phyloP scores from a whole-genome alignment of 1,140 invertebrate genomes.

The Lasioglossum albipes region DNA sequence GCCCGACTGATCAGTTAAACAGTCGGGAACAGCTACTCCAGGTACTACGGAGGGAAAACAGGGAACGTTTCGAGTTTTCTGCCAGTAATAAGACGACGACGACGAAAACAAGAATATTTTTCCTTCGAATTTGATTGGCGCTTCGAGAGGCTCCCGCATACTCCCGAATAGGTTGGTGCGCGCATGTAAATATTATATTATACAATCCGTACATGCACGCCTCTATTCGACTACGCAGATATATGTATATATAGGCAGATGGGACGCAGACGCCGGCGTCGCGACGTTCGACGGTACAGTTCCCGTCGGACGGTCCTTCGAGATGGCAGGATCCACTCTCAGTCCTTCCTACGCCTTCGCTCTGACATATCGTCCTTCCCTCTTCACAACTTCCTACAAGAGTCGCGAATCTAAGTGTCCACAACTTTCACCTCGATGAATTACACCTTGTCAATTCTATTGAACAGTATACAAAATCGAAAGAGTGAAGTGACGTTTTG shows the following conservation, averaged over 20 bases:
- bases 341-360: conserved; percentile 71
- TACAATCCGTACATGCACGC: conserved; percentile 45
- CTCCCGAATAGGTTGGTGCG: conserved; percentile 48
- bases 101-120: conserved; percentile 32
- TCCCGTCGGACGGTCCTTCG: conserved; percentile 76
- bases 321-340: conserved; percentile 73
- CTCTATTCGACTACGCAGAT: conserved; percentile 38
- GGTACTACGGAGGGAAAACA: no score
- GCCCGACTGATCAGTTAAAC: no score
- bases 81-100: conserved; percentile 12
- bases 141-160: conserved; percentile 32
- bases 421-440: neutral
- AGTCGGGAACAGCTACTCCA: neutral
- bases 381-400: neutral
- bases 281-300: conserved; percentile 79
- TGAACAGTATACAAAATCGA: neutral
- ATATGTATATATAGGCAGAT: conserved; percentile 62
- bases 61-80: neutral
- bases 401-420: conserved; percentile 6
- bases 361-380: conserved; percentile 52
- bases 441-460: neutral
- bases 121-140: conserved; percentile 30
- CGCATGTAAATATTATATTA: conserved; percentile 54
- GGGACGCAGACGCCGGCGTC: conserved; percentile 77
- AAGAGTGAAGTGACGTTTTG: conserved; percentile 50